Evolutionary conservation across 2,113 vertebrate genomes (phyloP).

Genomic region (Hemibagrus wyckioides): DNA sequence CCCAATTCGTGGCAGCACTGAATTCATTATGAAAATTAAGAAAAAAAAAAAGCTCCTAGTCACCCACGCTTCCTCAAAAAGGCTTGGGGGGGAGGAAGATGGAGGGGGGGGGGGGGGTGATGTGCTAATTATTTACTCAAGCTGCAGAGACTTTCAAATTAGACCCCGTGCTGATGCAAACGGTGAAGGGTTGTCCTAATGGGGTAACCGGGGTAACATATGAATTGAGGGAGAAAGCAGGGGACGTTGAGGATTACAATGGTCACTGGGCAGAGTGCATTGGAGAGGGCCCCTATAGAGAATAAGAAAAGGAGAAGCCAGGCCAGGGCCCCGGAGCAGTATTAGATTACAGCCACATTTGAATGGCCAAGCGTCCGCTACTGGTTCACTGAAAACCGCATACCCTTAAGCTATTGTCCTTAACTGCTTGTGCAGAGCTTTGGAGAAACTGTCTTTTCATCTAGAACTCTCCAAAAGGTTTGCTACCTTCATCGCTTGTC

Average conservation of each 20-base stretch:
- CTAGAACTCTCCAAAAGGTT: slow-evolving; percentile 48
- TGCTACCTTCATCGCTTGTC: slow-evolving; percentile 64
- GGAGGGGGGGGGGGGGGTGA: slow-evolving; percentile 63
- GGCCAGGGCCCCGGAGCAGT: slow-evolving; percentile 65
- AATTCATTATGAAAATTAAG: slow-evolving; percentile 62
- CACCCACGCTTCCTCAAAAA: slow-evolving; percentile 70
- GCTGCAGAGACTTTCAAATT: slow-evolving; percentile 74
- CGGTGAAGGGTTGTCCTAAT: slow-evolving; percentile 67
- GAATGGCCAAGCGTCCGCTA: slow-evolving; percentile 73
- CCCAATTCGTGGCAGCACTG: slow-evolving; percentile 59
- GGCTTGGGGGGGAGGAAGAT: slow-evolving; percentile 7
- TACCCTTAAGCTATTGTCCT: slow-evolving; percentile 69
- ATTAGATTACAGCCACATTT: slow-evolving; percentile 80
- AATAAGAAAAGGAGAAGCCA: slow-evolving; percentile 69
- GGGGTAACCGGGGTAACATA: slow-evolving; percentile 74
- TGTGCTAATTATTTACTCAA: slow-evolving; percentile 79
- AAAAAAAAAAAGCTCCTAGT: slow-evolving; percentile 63
- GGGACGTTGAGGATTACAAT: slow-evolving; percentile 57
- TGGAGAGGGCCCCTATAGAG: slow-evolving; percentile 68
- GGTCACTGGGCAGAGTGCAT: slow-evolving; percentile 54
- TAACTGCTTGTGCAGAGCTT: slow-evolving; percentile 65
- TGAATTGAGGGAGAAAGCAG: slow-evolving; percentile 62
- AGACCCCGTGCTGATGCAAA: slow-evolving; percentile 66
- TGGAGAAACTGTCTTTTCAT: slow-evolving; percentile 36
- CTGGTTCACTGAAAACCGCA: slow-evolving; percentile 69